Base-by-base conservation (phyloP, 2,797 vertebrate genomes). In the Tinamus major region DNA sequence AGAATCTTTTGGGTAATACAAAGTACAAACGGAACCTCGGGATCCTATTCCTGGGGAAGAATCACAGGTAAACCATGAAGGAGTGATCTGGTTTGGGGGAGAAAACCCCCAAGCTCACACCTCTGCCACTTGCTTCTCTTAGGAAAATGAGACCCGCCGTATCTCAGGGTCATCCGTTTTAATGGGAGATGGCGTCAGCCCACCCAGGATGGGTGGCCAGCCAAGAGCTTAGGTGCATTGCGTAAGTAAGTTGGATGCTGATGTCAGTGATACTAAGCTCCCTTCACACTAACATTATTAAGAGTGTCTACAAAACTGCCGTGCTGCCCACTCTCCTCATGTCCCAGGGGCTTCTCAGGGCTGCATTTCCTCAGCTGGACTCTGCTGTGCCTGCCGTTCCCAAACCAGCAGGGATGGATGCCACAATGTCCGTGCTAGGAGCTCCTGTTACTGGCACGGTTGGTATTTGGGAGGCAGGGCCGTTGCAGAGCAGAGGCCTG, bases 121-220 rank as follows among this genome's bases (percentile, higher is more conserved):
- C 44, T 58, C 62, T 62, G 68, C 29, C 42, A 35, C 27, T 48
- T 46, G 33, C 41, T 92, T 75, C 41, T 68, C 58, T 8, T 10
- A 33, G 48, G 31, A 51, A 87, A 92, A 79, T 85, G 78, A 74
- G 31, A 46, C 33, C 55, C 26, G 80, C 26, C 2, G 0, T 5
- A 13, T 44, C 29, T 48, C 59, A 21, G 37, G 7, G 31, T 39
- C 55, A 65, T 20, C 55, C 61, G 2, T 79, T 86, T 63, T 58
- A 49, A 49, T 0, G 1, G 1, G 24, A 58, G 64, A 21, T 37
- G 0, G 0, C 29, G n/a, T 53, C 70, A 76, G 23, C n/a, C 2
- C 59, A 59, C n/a, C 56, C 61, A 70, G 79, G 61, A 24, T 20
- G 55, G 84, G 64, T 84, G 81, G 75, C 15, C 11, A 44, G 67